phyloP scores from a whole-genome alignment of 2,113 vertebrate species.

The Fulica atra region DNA sequence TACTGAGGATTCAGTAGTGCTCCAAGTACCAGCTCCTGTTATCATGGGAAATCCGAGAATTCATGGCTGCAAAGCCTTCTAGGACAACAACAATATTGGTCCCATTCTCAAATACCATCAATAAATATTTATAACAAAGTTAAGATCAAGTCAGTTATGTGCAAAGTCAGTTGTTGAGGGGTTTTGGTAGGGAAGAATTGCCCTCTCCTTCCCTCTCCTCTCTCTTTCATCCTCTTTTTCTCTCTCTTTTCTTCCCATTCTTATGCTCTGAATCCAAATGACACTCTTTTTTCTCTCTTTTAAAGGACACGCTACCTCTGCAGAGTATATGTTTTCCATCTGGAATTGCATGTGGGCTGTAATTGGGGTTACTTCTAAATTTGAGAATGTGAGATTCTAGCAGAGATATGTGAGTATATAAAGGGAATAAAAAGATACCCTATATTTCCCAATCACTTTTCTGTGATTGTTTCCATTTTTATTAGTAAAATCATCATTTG shows the following conservation, averaged over 20 bases:
- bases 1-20: neutral
- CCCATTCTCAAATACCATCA: neutral
- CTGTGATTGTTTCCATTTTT: neutral
- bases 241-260: neutral
- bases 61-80: neutral
- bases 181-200: neutral
- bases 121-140: neutral
- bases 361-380: constrained; percentile 39
- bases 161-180: neutral
- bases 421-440: neutral
- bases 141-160: neutral
- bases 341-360: constrained; percentile 23
- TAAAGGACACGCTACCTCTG: neutral
- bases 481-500: neutral
- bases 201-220: too few species aligned
- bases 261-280: neutral
- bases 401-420: constrained; percentile 33
- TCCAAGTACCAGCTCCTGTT: neutral
- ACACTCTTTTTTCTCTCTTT: neutral
- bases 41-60: neutral
- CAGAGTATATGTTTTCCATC: neutral
- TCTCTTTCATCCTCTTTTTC: neutral
- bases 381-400: neutral
- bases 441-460: constrained; percentile 23
- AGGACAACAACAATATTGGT: neutral